Conservation (phyloP, 2,113 vertebrate species). For the Zosterops hypoxanthus region DNA sequence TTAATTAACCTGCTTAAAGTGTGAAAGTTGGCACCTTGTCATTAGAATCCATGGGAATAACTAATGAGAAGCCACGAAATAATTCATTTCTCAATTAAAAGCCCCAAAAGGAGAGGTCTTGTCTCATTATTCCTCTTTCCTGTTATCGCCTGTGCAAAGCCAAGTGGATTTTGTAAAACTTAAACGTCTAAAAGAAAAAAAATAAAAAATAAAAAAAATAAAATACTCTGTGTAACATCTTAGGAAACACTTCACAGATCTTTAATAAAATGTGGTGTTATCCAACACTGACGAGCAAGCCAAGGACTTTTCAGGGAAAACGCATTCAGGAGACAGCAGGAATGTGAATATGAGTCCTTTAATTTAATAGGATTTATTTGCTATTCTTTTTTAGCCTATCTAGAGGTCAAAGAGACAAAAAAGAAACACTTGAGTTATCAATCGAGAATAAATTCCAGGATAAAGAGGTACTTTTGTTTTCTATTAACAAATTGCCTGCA, state of each 20-base stretch:
- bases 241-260: constrained; percentile 70
- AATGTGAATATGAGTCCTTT: background rate
- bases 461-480: background rate
- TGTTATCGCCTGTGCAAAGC: constrained; percentile 79
- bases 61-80: constrained; percentile 80
- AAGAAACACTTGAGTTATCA: background rate
- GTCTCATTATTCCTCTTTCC: constrained; percentile 77
- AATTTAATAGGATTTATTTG: background rate
- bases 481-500: background rate
- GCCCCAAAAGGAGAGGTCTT: constrained; percentile 68
- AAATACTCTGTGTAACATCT: constrained; percentile 48
- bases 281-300: constrained; percentile 66
- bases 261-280: constrained; percentile 76
- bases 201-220: too few relatives aligned
- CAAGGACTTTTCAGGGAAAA: constrained; percentile 53
- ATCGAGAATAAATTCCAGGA: background rate
- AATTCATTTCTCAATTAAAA: constrained; percentile 81
- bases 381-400: background rate
- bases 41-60: constrained; percentile 75
- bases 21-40: constrained; percentile 84
- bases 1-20: constrained; percentile 85
- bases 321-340: constrained; percentile 18
- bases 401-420: background rate
- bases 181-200: constrained; percentile 51
- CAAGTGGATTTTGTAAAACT: constrained; percentile 70